A percentile compares a stretch with the other conserved stretches of the same genome.
Conservation (phyloP, 2,888 invertebrate species). For the Dendrolimus houi region DNA sequence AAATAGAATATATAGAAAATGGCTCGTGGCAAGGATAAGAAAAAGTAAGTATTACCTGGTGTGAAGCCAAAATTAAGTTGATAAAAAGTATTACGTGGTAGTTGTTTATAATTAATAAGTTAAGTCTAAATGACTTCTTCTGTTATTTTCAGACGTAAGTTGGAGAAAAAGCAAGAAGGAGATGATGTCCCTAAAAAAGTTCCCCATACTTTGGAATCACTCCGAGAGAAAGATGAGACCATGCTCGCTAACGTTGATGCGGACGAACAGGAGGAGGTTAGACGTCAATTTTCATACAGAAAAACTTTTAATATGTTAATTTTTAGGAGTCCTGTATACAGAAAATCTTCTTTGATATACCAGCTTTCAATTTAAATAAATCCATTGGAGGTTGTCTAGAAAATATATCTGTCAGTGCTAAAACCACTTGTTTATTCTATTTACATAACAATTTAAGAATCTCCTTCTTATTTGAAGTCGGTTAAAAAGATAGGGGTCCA, state of each 20-base stretch:
- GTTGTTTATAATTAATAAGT: constrained; percentile 3
- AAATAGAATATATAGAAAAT: constrained; percentile 18
- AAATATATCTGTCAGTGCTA: too few relatives aligned
- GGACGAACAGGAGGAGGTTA: constrained; percentile 85
- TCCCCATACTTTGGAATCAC: constrained; percentile 95
- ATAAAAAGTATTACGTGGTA: constrained; percentile 28
- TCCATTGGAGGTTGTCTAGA: too few relatives aligned
- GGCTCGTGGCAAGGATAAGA: constrained; percentile 70
- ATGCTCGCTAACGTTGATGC: constrained; percentile 84
- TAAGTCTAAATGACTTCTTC: constrained; percentile 3
- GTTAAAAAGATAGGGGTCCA: too few relatives aligned
- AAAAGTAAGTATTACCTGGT: constrained; percentile 51
- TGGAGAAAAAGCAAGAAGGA: constrained; percentile 67
- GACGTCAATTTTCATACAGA: constrained; percentile 12
- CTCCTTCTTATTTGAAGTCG: too few relatives aligned
- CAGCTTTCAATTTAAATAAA: too few relatives aligned
- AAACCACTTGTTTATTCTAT: too few relatives aligned
- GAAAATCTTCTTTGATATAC: neutral
- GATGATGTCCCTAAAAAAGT: constrained; percentile 65
- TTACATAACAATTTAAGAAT: too few relatives aligned
- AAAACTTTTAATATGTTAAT: neutral
- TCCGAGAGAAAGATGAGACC: constrained; percentile 95
- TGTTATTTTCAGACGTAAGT: constrained; percentile 47
- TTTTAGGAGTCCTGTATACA: neutral
- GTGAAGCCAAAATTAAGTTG: constrained; percentile 5